Evolutionary conservation across 2,113 vertebrate genomes (phyloP).

Genomic region (Semnornis frantzii): DNA sequence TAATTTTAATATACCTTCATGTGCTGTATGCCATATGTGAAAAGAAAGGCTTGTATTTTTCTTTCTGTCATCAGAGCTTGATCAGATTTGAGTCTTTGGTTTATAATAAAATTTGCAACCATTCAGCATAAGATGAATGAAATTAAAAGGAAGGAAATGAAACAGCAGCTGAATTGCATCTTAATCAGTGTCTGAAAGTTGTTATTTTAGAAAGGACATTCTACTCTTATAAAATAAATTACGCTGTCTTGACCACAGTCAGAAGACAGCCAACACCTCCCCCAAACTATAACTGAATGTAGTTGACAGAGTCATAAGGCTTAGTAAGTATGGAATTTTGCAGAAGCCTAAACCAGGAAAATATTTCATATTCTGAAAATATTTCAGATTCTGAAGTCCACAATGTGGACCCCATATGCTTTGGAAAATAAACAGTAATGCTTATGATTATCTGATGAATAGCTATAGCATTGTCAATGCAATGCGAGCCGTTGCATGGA

Average conservation of each 20-base stretch:
- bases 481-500: not conserved
- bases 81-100: not conserved
- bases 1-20: not conserved
- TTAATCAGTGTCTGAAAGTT: conserved; percentile 14
- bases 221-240: not conserved
- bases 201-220: not conserved
- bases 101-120: not conserved
- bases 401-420: not conserved
- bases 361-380: not conserved
- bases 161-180: not conserved
- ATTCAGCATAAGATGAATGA: not conserved
- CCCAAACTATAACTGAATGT: not conserved
- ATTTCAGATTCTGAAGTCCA: not conserved
- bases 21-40: not conserved
- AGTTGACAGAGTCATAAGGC: not conserved
- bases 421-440: not conserved
- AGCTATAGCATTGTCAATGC: not conserved
- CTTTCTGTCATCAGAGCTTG: not conserved
- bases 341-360: not conserved
- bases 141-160: not conserved
- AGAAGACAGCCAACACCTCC: not conserved
- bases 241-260: not conserved
- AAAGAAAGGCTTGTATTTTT: not conserved
- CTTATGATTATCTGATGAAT: not conserved
- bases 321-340: not conserved